Evolutionary conservation across 2,113 vertebrate species (phyloP).

Genomic region (Phocoena phocoena): DNA sequence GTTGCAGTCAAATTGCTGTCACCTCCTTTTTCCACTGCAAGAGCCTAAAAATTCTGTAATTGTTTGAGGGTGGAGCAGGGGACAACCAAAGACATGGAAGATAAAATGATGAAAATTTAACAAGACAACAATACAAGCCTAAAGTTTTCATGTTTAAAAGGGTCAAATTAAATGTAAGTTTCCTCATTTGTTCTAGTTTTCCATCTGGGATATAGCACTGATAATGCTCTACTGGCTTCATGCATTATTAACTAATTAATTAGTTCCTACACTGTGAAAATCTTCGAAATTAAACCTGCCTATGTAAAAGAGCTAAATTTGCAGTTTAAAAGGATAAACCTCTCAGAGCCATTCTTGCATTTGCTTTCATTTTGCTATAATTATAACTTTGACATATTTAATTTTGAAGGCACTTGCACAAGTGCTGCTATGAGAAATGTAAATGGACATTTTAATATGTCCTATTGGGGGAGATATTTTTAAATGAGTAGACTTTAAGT

Average conservation of each 20-base stretch:
- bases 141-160: conserved; percentile 62
- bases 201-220: conserved; percentile 64
- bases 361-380: conserved; percentile 79
- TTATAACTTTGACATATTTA: conserved; percentile 79
- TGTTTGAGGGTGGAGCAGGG: not conserved
- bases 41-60: not conserved
- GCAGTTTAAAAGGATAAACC: conserved; percentile 79
- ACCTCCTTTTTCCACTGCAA: not conserved
- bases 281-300: conserved; percentile 79
- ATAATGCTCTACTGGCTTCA: conserved; percentile 78
- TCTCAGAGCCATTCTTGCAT: conserved; percentile 67
- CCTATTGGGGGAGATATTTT: conserved; percentile 51
- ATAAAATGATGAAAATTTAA: conserved; percentile 38
- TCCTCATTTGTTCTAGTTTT: conserved; percentile 77
- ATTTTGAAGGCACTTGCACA: conserved; percentile 68
- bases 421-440: conserved; percentile 51
- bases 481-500: conserved; percentile 74
- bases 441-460: conserved; percentile 71
- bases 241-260: conserved; percentile 87
- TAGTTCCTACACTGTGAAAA: conserved; percentile 78
- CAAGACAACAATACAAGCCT: conserved; percentile 42
- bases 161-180: conserved; percentile 78
- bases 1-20: not conserved
- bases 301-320: conserved; percentile 80
- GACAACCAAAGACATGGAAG: not conserved